Conservation (phyloP, 2,113 vertebrate genomes). For the Oxyura jamaicensis region DNA sequence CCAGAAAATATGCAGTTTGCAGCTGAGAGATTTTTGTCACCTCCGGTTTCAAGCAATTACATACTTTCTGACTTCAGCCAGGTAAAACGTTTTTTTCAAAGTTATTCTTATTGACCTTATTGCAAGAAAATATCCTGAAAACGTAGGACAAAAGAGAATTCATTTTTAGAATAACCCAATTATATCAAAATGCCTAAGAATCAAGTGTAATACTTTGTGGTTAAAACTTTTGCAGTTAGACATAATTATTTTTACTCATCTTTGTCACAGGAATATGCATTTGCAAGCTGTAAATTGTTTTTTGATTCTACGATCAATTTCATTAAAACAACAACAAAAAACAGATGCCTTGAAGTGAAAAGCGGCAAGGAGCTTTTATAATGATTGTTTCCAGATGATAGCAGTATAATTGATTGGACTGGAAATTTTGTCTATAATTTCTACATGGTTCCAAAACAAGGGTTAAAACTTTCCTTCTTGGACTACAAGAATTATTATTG, state of each 20-base stretch:
- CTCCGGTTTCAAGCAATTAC: neutral
- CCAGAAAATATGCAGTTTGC: neutral
- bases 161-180: neutral
- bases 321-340: neutral
- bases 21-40: neutral
- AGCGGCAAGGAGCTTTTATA: neutral
- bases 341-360: neutral
- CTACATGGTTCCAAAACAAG: neutral
- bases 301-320: neutral
- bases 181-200: neutral
- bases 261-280: neutral
- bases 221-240: neutral
- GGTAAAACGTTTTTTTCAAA: constrained; percentile 62
- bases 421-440: neutral
- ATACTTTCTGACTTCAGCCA: constrained; percentile 50
- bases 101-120: neutral
- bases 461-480: neutral
- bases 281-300: neutral
- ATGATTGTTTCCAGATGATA: neutral
- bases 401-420: neutral
- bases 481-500: neutral
- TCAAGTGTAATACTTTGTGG: accelerated
- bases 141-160: neutral
- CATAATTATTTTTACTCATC: neutral
- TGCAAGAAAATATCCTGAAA: neutral